Evolutionary conservation across 2,113 vertebrate species (phyloP), one percentile per base, ranked within the genome.

Genomic region (Cariama cristata): DNA sequence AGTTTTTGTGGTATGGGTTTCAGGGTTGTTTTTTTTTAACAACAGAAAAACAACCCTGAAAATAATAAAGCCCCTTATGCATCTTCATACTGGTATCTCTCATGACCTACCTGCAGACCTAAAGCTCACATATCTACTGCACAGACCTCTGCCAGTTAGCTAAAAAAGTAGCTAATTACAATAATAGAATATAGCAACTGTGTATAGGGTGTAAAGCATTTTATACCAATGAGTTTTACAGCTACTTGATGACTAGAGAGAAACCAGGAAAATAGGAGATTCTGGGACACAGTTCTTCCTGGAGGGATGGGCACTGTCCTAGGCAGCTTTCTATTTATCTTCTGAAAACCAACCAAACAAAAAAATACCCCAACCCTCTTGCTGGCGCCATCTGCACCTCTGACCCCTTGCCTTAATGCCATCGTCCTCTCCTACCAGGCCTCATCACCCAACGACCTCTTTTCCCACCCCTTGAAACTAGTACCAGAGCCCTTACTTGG

Each of bases 301-400:
- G 63, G 4, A 58, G 53, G 9, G 35, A 21, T 30, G 4, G 81
- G 42, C 52, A 60, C n/a, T 55, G 19, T 45, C n/a, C 23, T 42
- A 49, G 17, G 19, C 35, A 76, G 50, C 19, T 64, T 79, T 59
- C 68, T 53, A 35, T 23, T 74, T 58, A 44, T 32, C 35, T 66
- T 22, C 16, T 58, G n/a, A 0, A 27, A 35, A 22, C 2, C 26
- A 40, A 38, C 0, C n/a, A 47, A 47, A 9, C 23, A 20, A 6
- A 42, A 66, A 64, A 30, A 40, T 33, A n/a, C 52, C 19, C 20
- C 58, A 66, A 33, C 22, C 30, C 28, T 63, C 33, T 55, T 45
- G 79, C 28, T 63, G 28, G 24, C 53, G 30, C 30, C n/a, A 66
- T 12, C 44, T 53, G 30, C 26, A 68, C 15, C 33, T 71, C 56